These are phyloP conservation scores for Smittia sp. DNA, from an alignment of 2,888 invertebrate species.

Conservation along the genomic window DNA sequence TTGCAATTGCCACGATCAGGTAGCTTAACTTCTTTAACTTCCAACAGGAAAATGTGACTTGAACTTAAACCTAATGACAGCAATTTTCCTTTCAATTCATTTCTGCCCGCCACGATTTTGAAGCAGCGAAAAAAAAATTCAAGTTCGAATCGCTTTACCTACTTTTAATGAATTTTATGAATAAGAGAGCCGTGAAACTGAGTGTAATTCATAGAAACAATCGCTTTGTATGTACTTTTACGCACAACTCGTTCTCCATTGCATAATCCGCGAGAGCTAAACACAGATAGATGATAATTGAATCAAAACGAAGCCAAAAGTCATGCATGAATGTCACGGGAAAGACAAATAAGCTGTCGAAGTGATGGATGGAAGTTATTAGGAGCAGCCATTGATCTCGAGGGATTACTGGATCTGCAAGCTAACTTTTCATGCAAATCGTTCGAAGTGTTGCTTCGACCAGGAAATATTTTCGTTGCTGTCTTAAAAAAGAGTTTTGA, in stretches of 20 bases:
- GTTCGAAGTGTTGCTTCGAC: no score
- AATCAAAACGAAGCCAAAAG: not conserved
- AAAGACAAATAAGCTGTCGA: no score
- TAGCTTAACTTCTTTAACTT: no score
- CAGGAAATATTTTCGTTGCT: no score
- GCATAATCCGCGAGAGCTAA: not conserved
- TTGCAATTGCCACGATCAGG: no score
- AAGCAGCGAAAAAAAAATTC: not conserved
- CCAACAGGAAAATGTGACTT: not conserved
- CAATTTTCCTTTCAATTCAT: not conserved
- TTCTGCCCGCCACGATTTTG: not conserved
- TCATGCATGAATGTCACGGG: not conserved
- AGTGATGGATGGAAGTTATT: no score
- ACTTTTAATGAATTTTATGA: not conserved
- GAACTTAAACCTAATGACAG: not conserved
- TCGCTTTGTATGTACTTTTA: not conserved
- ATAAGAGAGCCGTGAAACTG: not conserved
- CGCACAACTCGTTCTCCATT: not conserved
- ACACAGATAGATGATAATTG: not conserved
- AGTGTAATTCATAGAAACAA: not conserved
- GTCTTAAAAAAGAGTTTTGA: no score
- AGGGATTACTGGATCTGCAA: no score
- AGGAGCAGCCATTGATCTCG: no score
- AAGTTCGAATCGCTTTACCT: conserved; percentile 4
- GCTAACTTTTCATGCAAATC: no score